Percentiles rank a stretch among this genome's conserved stretches.
Evolutionary conservation across 2,113 vertebrate genomes (phyloP).

Genomic region (Tachycineta bicolor): DNA sequence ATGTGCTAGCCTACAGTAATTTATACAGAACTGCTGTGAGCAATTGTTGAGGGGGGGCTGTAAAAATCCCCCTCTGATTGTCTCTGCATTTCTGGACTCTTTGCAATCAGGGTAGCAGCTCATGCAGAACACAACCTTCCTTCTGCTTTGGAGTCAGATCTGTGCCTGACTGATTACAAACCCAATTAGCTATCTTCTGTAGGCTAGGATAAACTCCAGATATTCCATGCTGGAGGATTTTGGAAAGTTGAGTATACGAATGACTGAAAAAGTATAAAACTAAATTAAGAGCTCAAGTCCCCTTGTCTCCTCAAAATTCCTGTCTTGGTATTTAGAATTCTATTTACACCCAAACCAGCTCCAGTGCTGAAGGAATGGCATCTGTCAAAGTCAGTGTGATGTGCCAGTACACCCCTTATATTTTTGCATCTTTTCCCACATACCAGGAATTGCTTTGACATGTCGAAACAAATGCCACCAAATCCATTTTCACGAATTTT

Average conservation of each 20-base stretch:
- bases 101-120: not conserved
- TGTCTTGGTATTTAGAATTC: conserved; percentile 7
- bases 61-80: not conserved
- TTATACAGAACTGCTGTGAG: not conserved
- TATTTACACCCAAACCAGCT: not conserved
- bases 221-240: not conserved
- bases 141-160: not conserved
- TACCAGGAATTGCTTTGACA: conserved; percentile 17
- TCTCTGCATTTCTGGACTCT: not conserved
- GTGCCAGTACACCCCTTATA: conserved; percentile 36
- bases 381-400: conserved; percentile 24
- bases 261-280: not conserved
- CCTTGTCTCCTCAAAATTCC: not conserved
- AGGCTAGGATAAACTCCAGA: not conserved
- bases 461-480: conserved; percentile 16
- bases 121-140: not conserved
- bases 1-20: not conserved
- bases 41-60: not conserved
- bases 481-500: not conserved
- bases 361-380: not conserved
- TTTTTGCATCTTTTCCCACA: conserved; percentile 40
- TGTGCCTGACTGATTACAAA: not conserved
- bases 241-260: not conserved
- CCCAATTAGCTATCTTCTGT: not conserved
- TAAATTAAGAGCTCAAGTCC: conserved; percentile 16